A percentile compares a stretch with the other conserved stretches of the same genome.
Conservation (phyloP, 2,888 invertebrate species). For the Listrodromus nycthemerus region DNA sequence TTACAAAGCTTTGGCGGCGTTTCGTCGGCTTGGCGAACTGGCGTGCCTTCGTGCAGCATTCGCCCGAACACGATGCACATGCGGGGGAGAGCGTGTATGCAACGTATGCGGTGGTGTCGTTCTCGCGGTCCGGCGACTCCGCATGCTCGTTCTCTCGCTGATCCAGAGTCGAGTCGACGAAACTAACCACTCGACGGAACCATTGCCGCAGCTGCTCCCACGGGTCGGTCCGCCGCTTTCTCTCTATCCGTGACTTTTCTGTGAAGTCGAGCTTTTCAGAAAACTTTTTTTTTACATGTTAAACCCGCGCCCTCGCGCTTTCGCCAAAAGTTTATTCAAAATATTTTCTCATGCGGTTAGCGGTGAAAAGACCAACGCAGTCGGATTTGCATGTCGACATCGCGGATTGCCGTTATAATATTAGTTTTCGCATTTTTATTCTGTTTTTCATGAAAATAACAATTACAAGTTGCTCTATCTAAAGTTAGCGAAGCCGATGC, state of each 20-base stretch:
- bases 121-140: background rate
- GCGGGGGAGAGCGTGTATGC: background rate
- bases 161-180: background rate
- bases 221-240: background rate
- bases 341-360: background rate
- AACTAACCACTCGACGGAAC: background rate
- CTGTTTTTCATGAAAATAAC: too few relatives aligned
- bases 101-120: constrained; percentile 1
- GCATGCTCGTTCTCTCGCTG: constrained; percentile 1
- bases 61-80: background rate
- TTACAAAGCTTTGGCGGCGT: background rate
- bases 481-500: too few relatives aligned
- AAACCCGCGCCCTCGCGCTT: background rate
- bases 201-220: background rate
- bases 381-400: too few relatives aligned
- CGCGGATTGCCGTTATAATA: too few relatives aligned
- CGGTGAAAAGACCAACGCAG: background rate
- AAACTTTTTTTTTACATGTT: constrained; percentile 1
- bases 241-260: background rate
- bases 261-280: constrained; percentile 4
- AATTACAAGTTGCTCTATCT: too few relatives aligned
- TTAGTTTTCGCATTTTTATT: too few relatives aligned
- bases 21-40: background rate
- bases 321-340: constrained; percentile 1
- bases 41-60: background rate